A percentile compares a stretch with the other conserved stretches of the same genome.
These are phyloP conservation scores for Oncorhynchus tshawytscha DNA, from an alignment of 2,113 vertebrate species.

Conservation along the genomic window DNA sequence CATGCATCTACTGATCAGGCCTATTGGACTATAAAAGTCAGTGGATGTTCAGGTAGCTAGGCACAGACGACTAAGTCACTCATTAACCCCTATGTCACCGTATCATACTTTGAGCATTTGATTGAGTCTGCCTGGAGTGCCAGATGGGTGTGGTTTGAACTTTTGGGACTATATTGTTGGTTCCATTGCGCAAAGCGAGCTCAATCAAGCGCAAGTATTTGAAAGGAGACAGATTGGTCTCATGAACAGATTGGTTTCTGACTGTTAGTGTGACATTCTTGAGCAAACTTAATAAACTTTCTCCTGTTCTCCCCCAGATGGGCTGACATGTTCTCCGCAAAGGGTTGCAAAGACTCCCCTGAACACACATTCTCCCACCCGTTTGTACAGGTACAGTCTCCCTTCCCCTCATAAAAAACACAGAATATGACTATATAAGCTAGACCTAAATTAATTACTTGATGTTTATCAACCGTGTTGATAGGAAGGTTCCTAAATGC, in stretches of 20 bases:
- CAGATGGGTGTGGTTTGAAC: no score
- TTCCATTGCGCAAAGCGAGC: neutral
- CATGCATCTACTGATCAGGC: conserved; percentile 33
- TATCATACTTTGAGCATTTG: neutral
- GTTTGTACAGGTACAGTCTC: conserved; percentile 82
- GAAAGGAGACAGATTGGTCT: neutral
- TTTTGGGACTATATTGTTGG: neutral
- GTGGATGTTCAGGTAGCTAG: neutral
- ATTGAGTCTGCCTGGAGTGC: neutral
- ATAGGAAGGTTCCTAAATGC: neutral
- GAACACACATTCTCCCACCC: conserved; percentile 84
- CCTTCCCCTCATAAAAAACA: no score
- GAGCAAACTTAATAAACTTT: neutral
- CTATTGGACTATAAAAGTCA: conserved; percentile 26
- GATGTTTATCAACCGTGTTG: no score
- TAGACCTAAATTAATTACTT: no score
- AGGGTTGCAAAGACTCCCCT: conserved; percentile 69
- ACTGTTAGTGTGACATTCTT: neutral
- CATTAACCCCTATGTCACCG: neutral
- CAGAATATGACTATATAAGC: no score
- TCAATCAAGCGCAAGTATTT: no score
- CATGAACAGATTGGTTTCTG: neutral
- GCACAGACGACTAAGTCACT: neutral
- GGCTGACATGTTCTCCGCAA: conserved; percentile 83
- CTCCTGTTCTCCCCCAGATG: conserved; percentile 72